Conservation (phyloP, 2,888 invertebrate genomes). For the Polymixis lichenea region DNA sequence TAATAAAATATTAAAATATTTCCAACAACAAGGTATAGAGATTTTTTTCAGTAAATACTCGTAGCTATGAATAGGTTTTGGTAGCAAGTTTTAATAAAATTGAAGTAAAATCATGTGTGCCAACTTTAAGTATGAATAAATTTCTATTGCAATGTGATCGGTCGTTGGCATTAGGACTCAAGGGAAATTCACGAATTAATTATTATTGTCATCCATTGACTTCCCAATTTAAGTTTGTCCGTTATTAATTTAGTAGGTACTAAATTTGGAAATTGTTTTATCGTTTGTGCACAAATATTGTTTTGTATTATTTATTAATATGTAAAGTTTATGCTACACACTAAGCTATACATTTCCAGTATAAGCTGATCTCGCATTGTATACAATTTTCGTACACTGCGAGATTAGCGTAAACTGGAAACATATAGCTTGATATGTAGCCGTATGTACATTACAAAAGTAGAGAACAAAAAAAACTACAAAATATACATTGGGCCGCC, state of each 20-base stretch:
- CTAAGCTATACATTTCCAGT: too few species aligned
- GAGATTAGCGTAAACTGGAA: too few species aligned
- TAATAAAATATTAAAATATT: not conserved
- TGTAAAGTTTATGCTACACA: too few species aligned
- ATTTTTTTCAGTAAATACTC: conserved; percentile 12
- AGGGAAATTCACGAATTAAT: conserved; percentile 4
- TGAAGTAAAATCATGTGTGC: not conserved
- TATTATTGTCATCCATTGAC: not conserved
- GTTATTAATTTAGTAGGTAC: not conserved
- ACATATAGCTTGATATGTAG: too few species aligned
- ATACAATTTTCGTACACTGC: too few species aligned
- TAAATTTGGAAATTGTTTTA: not conserved
- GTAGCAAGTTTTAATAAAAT: not conserved
- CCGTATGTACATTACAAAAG: too few species aligned
- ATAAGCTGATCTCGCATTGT: too few species aligned
- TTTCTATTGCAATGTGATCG: not conserved
- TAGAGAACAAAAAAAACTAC: too few species aligned
- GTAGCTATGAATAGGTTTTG: not conserved
- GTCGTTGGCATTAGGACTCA: not conserved
- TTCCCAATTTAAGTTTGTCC: not conserved
- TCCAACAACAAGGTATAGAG: not conserved
- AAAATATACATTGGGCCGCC: not conserved
- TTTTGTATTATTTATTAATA: too few species aligned
- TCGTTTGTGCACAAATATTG: too few species aligned
- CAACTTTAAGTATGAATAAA: not conserved